Percentiles rank a stretch among this genome's conserved stretches.
Conservation (phyloP, 92 coral and sea anemone species). For the Siderastrea radians region DNA sequence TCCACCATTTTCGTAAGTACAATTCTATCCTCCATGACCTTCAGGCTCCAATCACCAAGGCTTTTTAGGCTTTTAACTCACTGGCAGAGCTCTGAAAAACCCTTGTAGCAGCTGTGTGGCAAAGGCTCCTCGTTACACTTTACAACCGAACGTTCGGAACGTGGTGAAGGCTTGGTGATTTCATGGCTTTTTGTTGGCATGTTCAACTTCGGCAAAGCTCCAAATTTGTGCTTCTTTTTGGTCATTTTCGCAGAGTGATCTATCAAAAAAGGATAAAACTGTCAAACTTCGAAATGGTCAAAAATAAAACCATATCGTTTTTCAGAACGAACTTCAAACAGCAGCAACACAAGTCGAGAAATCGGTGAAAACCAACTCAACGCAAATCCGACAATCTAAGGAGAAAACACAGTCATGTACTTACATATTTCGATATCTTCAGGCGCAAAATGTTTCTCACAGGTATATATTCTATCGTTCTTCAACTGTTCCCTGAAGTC, state of each 20-base stretch:
- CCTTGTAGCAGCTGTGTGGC: slow-evolving; percentile 57
- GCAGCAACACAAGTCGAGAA: neutral
- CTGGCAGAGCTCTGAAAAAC: slow-evolving; percentile 66
- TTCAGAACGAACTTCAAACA: slow-evolving; percentile 22
- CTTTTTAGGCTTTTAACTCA: slow-evolving; percentile 50
- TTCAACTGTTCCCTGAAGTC: too few relatives aligned
- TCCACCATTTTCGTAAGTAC: slow-evolving; percentile 38
- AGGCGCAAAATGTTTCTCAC: slow-evolving; percentile 12
- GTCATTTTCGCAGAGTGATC: slow-evolving; percentile 42
- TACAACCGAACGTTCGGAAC: slow-evolving; percentile 63
- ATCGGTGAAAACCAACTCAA: slow-evolving; percentile 28
- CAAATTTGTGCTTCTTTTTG: slow-evolving; percentile 38
- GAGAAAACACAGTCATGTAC: slow-evolving; percentile 3
- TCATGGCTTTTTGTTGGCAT: slow-evolving; percentile 65
- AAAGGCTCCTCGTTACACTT: slow-evolving; percentile 32
- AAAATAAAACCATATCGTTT: slow-evolving; percentile 5
- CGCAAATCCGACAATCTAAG: slow-evolving; percentile 13
- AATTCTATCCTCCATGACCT: slow-evolving; percentile 30
- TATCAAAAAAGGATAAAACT: slow-evolving; percentile 17
- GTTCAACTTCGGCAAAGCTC: slow-evolving; percentile 56
- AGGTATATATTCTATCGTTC: neutral
- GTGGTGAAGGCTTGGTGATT: slow-evolving; percentile 33
- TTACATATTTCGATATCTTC: neutral
- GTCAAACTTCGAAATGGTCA: neutral
- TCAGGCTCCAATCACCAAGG: slow-evolving; percentile 64